These are phyloP conservation scores for Gandaritis pyraliata DNA, from an alignment of 2,888 invertebrate species.

Conservation along the genomic window DNA sequence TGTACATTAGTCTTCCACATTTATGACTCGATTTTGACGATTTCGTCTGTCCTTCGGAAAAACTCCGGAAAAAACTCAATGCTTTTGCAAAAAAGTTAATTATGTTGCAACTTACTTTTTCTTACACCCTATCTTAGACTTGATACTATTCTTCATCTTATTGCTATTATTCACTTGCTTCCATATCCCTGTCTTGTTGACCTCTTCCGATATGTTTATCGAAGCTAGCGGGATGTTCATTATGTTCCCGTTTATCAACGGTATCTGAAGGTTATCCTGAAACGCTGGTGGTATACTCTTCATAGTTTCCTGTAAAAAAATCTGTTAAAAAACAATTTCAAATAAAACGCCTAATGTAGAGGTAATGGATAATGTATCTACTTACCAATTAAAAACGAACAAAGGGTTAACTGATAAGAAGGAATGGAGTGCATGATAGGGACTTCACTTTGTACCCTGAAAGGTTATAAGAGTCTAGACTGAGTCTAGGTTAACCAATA, in stretches of 20 bases:
- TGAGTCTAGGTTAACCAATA: neutral
- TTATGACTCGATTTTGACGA: too few species aligned
- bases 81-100: too few species aligned
- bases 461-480: neutral
- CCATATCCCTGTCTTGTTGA: conserved; percentile 97
- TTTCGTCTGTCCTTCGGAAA: too few species aligned
- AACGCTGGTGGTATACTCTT: conserved; percentile 80
- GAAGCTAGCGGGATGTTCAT: conserved; percentile 94
- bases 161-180: conserved; percentile 92
- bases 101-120: conserved; percentile 67
- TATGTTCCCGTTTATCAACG: conserved; percentile 94
- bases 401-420: conserved; percentile 46
- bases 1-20: too few species aligned
- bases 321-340: conserved; percentile 49
- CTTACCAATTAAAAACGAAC: conserved; percentile 50
- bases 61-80: too few species aligned
- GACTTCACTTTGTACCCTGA: neutral
- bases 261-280: conserved; percentile 91
- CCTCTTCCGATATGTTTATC: conserved; percentile 96
- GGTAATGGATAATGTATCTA: conserved; percentile 39
- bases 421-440: conserved; percentile 46
- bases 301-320: conserved; percentile 71
- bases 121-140: conserved; percentile 71
- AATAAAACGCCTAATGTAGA: conserved; percentile 29
- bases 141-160: conserved; percentile 71